A percentile compares a stretch with the other conserved stretches of the same genome.
Conservation (phyloP, 2,888 invertebrate genomes). For the Pherbina coryleti region DNA sequence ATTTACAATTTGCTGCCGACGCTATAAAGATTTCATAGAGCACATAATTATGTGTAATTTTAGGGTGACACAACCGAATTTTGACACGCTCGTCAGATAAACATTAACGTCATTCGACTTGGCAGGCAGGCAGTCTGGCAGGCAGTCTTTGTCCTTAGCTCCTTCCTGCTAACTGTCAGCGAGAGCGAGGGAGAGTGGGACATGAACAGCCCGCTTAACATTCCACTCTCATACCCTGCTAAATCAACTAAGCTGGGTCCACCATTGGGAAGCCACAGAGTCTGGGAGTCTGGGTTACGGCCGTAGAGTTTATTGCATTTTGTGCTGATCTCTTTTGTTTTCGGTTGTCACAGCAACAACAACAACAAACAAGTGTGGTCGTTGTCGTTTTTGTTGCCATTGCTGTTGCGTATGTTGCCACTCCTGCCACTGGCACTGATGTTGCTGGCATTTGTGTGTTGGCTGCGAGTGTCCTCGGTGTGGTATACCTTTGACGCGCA, state of each 20-base stretch:
- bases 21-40: slow-evolving; percentile 34
- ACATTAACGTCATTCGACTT: background rate
- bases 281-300: background rate
- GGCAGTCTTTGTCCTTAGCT: background rate
- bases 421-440: background rate
- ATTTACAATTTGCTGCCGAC: background rate
- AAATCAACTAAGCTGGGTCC: background rate
- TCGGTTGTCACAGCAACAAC: slow-evolving; percentile 31
- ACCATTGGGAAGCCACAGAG: background rate
- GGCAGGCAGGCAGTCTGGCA: background rate
- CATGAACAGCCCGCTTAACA: background rate
- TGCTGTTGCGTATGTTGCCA: background rate
- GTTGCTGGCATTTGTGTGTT: slow-evolving; percentile 14
- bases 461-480: slow-evolving; percentile 45
- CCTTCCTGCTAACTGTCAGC: background rate
- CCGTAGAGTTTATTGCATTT: background rate
- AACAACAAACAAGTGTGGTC: background rate
- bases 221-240: background rate
- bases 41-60: slow-evolving; percentile 53
- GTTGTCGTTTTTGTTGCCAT: background rate
- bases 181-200: background rate
- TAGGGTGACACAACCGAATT: slow-evolving; percentile 61
- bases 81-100: slow-evolving; percentile 20
- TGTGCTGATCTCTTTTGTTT: background rate
- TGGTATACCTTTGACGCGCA: slow-evolving; percentile 60